Percentiles rank a stretch among this genome's conserved stretches.
These are phyloP conservation scores for Orthonevra nobilis DNA, from an alignment of 2,888 invertebrate genomes.

Conservation along the genomic window DNA sequence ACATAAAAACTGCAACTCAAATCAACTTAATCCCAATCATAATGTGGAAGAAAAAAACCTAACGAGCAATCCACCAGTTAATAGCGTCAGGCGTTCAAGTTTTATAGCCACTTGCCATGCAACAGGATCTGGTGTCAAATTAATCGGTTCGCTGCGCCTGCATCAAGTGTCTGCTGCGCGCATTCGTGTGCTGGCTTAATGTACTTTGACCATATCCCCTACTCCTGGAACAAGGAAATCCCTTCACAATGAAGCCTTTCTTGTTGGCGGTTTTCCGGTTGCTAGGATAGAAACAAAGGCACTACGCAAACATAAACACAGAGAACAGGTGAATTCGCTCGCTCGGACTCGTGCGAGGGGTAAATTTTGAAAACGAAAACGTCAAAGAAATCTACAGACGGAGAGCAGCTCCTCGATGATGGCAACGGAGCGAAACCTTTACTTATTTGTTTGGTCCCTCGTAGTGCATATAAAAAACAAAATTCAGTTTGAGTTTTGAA, in stretches of 20 bases:
- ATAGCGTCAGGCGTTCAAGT: background rate
- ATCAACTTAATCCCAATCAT: too few species aligned
- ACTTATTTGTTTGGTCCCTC: background rate
- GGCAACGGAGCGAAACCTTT: constrained; percentile 66
- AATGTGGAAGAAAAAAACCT: too few species aligned
- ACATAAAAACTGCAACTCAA: too few species aligned
- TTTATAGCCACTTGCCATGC: constrained; percentile 35
- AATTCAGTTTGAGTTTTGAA: constrained; percentile 20
- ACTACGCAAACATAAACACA: constrained; percentile 11
- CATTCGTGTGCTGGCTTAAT: constrained; percentile 68
- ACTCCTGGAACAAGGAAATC: constrained; percentile 11
- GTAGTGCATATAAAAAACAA: too few species aligned
- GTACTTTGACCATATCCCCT: constrained; percentile 25
- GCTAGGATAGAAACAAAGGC: constrained; percentile 52
- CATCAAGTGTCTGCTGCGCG: constrained; percentile 48
- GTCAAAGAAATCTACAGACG: background rate
- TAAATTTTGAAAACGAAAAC: constrained; percentile 16
- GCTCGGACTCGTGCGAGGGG: constrained; percentile 35
- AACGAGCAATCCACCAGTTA: constrained; percentile 16
- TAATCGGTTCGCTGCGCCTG: constrained; percentile 44
- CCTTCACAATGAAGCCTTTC: background rate
- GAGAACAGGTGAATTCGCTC: constrained; percentile 36
- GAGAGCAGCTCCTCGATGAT: constrained; percentile 29
- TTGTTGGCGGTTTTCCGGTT: constrained; percentile 57
- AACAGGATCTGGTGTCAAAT: constrained; percentile 65